Percentiles rank a stretch among this genome's conserved stretches.
phyloP scores from a whole-genome alignment of 1,140 invertebrate species.

The Drosophila nannoptera region DNA sequence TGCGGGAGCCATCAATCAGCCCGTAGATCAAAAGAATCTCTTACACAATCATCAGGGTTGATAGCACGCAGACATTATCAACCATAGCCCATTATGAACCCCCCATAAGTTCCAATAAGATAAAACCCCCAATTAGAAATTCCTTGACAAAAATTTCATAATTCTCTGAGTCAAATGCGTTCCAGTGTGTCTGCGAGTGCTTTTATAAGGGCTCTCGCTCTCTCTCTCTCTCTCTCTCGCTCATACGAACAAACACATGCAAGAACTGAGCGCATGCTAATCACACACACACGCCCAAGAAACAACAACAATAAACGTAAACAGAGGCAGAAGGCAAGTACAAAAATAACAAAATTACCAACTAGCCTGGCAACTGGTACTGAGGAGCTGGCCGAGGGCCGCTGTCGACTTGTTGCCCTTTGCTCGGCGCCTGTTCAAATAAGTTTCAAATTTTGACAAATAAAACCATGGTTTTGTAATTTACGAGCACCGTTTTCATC shows the following conservation, averaged over 20 bases:
- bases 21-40: conserved; percentile 3
- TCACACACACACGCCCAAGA: conserved; percentile 43
- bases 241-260: conserved; percentile 1
- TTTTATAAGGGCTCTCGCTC: conserved; percentile 37
- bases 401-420: conserved; percentile 42
- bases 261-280: conserved; percentile 52
- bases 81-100: conserved; percentile 27
- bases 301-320: conserved; percentile 33
- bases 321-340: conserved; percentile 34
- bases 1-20: background rate
- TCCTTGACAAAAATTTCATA: conserved; percentile 53
- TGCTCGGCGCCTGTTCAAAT: conserved; percentile 77
- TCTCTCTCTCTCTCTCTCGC: conserved; percentile 7
- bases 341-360: conserved; percentile 32
- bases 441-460: conserved; percentile 79
- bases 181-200: conserved; percentile 5
- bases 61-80: conserved; percentile 9
- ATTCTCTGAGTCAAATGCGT: background rate
- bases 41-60: background rate
- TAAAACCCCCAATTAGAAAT: conserved; percentile 53
- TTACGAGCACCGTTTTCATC: conserved; percentile 65
- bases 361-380: conserved; percentile 44
- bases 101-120: conserved; percentile 15
- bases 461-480: conserved; percentile 78
- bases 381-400: conserved; percentile 15